These are phyloP conservation scores for Caenorhabditis sp. DNA, from an alignment of 2,888 invertebrate genomes.

Conservation along the genomic window DNA sequence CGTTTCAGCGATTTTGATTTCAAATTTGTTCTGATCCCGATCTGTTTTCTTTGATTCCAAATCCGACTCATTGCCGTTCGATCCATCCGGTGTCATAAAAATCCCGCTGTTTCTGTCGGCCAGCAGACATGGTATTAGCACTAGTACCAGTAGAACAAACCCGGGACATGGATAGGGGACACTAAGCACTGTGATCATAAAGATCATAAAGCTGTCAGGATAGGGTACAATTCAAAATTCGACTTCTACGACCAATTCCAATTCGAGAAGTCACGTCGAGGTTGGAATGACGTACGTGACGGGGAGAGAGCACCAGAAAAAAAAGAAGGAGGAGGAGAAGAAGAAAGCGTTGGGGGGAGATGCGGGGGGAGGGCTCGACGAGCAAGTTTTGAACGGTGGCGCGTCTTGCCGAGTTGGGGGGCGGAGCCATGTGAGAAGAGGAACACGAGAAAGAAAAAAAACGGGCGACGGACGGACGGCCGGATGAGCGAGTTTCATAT, in stretches of 20 bases:
- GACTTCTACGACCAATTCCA: conserved; percentile 39
- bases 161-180: conserved; percentile 27
- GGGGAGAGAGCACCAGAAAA: conserved; percentile 17
- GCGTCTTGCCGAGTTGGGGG: conserved; percentile 37
- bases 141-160: conserved; percentile 33
- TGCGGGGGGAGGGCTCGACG: conserved; percentile 15
- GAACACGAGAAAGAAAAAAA: conserved; percentile 14
- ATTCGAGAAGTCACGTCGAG: conserved; percentile 42
- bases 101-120: conserved; percentile 13
- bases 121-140: conserved; percentile 25
- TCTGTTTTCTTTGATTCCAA: conserved; percentile 7
- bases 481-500: conserved; percentile 43
- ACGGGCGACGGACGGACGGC: neutral
- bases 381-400: conserved; percentile 57
- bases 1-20: conserved; percentile 31
- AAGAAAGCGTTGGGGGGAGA: conserved; percentile 12
- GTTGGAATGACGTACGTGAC: conserved; percentile 39
- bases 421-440: conserved; percentile 11
- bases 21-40: too few relatives aligned
- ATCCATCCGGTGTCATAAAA: conserved; percentile 24
- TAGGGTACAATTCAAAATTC: too few relatives aligned
- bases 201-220: conserved; percentile 36
- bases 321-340: too few relatives aligned
- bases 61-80: conserved; percentile 4
- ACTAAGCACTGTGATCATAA: conserved; percentile 53